These are phyloP conservation scores for Hydrotaea diabolus DNA, from an alignment of 2,888 invertebrate genomes.

Conservation along the genomic window DNA sequence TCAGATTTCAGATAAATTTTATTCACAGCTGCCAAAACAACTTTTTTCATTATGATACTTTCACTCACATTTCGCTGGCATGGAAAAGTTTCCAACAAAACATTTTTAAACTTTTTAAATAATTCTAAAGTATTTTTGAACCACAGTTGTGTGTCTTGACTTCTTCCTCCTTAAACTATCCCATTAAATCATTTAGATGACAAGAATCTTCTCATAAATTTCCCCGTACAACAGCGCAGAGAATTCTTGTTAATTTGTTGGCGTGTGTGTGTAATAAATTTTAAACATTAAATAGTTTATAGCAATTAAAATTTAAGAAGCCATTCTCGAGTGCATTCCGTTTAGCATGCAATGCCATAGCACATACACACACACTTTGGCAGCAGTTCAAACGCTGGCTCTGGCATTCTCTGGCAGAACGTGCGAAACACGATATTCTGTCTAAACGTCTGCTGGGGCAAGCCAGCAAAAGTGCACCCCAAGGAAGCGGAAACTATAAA, in stretches of 20 bases:
- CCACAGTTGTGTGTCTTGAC: not conserved
- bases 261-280: not conserved
- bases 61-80: too few relatives aligned
- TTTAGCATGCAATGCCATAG: not conserved
- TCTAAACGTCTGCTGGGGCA: not conserved
- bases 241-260: not conserved
- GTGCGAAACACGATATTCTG: slow-evolving; percentile 18
- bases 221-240: not conserved
- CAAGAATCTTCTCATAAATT: slow-evolving; percentile 12
- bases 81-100: too few relatives aligned
- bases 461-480: slow-evolving; percentile 36
- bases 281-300: slow-evolving; percentile 25
- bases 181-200: slow-evolving; percentile 12
- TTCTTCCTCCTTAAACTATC: not conserved
- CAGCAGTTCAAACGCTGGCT: not conserved
- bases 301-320: slow-evolving; percentile 20
- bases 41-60: too few relatives aligned
- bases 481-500: slow-evolving; percentile 47
- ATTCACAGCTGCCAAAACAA: too few relatives aligned
- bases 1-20: too few relatives aligned
- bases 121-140: not conserved
- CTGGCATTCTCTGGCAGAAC: not conserved
- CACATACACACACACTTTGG: not conserved
- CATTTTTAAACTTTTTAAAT: not conserved
- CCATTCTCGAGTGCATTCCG: not conserved